Base-by-base conservation (phyloP, 2,797 vertebrate genomes). In the Diplodus sargus region DNA sequence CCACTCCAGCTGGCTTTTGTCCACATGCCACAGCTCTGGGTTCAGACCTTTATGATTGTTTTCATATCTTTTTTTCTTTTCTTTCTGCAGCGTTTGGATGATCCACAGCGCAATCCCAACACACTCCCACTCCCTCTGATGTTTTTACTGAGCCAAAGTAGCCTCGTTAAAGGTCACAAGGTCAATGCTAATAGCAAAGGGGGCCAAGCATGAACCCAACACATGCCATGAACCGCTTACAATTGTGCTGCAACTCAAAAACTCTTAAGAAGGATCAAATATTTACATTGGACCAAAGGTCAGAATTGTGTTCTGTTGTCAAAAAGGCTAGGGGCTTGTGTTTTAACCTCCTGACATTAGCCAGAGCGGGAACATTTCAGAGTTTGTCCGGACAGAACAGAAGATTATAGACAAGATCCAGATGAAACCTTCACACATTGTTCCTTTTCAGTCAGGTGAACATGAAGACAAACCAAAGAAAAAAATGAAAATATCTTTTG, bases 101-200 rank as follows among this genome's bases (percentile, higher is more conserved):
- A 66, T 34, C 34, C 61, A 20, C 23, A 28, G 60, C 23, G 1
- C 28, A 17, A 56, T 47, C 16, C 18, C 25, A 54, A n/a, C 23
- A 13, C 53, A 30, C 68, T 60, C 63, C n/a, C 77, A n/a, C 43
- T 59, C 30, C 61, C 56, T 74, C 57, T 45, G 18, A 39, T 53
- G 20, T 73, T 52, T 34, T 47, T 11, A 8, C 76, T 15, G 18
- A 52, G 43, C 16, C 20, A 7, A 66, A 45, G 28, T 34, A 20
- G 47, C 47, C 42, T 43, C 43, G 63, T 54, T 34, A 51, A 53
- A 58, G 34, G 78, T 56, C 64, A 63, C 0, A 9, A 48, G 64
- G 43, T 67, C 54, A 20, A 1, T 3, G 25, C 15, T 71, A 71
- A 71, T 43, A 43, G 59, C n/a, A 20, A 12, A 2, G 15, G 16